Conservation (phyloP, 2,888 invertebrate genomes). For the Torymus auratus region DNA sequence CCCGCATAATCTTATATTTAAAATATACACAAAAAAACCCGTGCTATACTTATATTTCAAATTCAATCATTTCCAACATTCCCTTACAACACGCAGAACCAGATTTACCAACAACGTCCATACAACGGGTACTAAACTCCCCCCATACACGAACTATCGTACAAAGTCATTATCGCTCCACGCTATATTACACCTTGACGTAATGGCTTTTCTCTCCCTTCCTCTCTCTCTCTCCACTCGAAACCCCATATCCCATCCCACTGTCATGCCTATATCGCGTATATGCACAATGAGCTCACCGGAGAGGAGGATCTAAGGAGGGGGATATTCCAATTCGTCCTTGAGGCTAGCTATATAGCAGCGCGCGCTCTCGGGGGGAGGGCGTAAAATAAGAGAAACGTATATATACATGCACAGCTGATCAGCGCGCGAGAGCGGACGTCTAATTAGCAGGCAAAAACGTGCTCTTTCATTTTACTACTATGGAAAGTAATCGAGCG, state of each 20-base stretch:
- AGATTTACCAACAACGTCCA: background rate
- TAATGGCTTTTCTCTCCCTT: slow-evolving; percentile 3
- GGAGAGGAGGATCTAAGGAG: background rate
- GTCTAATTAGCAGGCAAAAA: slow-evolving; percentile 54
- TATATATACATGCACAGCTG: slow-evolving; percentile 9
- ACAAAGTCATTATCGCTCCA: slow-evolving; percentile 17
- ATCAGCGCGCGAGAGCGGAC: slow-evolving; percentile 12
- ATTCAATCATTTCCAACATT: no score
- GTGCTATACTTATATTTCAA: no score
- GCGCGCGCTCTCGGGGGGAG: background rate
- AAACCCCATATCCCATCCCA: no score
- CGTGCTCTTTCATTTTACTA: slow-evolving; percentile 54
- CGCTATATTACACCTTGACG: background rate
- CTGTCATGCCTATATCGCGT: no score
- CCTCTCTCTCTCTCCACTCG: background rate
- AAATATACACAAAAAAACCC: no score
- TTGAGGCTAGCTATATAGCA: slow-evolving; percentile 3
- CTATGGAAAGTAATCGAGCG: slow-evolving; percentile 45
- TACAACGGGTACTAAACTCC: background rate
- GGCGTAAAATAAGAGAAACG: slow-evolving; percentile 12
- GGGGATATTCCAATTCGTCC: slow-evolving; percentile 22
- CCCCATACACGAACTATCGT: background rate
- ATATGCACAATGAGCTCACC: slow-evolving; percentile 30
- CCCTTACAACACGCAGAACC: background rate
- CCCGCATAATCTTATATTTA: no score